Evolutionary conservation across 1,140 invertebrate genomes (phyloP), one percentile per base, ranked within the genome.

Genomic region (Drosophila bifasciata): DNA sequence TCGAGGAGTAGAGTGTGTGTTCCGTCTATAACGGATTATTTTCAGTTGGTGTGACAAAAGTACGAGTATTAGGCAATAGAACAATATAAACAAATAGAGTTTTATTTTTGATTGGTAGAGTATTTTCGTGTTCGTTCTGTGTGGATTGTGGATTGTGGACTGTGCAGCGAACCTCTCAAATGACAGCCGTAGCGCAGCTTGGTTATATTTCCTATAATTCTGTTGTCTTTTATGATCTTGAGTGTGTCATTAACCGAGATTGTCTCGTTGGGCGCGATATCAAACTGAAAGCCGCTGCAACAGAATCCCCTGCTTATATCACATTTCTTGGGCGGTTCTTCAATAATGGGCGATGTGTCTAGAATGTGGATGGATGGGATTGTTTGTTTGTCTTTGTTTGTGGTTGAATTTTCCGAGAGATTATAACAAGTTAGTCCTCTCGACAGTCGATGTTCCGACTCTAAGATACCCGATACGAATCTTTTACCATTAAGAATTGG

Each of bases 181-280:
- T 76, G 76, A 71, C 89, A 91, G 76, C 86, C 81, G 71, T 71
- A 58, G 55, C 58, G 74, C 59, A 89, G 79, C 67, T 84, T 91
- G 28, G 89, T 91, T 53, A 91, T 80, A 75, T 89, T 91, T 88
- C 89, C 89, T 91, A 91, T 76, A 51, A 81, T 66, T 72, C 81
- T 84, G 66, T 88, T 89, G 81, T 48, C 68, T 51, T 81, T 90
- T 56, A 73, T 52, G n/a, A 91, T 55, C 59, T 56, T 58, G 60
- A 91, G 71, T 15, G 89, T 91, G 66, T 91, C 89, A 90, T 91
- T 91, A 60, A 57, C 55, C 44, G 89, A 84, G 63, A 91, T 90
- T 60, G 85, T 91, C 71, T 88, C 85, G 76, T 91, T 91, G 53
- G 86, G 76, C 71, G 75, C 67, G 50, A 91, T 80, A 80, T 91